Percentiles rank a stretch among this genome's conserved stretches.
phyloP scores from a whole-genome alignment of 2,113 vertebrate genomes.

The Sander vitreus region DNA sequence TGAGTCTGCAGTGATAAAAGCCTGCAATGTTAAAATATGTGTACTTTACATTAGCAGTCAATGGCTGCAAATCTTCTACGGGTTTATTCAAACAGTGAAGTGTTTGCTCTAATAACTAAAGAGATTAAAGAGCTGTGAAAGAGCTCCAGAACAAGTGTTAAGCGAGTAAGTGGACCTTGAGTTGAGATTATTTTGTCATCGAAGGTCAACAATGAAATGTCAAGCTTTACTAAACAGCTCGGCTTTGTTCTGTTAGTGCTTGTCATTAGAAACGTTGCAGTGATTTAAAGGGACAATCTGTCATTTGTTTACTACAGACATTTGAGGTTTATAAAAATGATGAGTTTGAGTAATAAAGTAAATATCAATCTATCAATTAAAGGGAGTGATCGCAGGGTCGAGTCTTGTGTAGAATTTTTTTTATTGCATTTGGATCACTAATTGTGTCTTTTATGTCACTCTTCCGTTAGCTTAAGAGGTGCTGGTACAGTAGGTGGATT shows the following conservation, averaged over 20 bases:
- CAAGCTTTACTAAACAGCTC: neutral
- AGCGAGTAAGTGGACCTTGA: neutral
- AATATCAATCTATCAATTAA: neutral
- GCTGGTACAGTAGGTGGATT: too few species aligned
- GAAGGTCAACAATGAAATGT: neutral
- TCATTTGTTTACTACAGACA: neutral
- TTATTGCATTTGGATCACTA: neutral
- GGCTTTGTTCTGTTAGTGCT: neutral
- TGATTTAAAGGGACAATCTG: neutral
- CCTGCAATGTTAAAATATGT: slow-evolving; percentile 22
- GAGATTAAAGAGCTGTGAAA: slow-evolving; percentile 9
- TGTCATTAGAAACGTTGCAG: neutral
- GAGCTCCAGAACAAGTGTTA: neutral
- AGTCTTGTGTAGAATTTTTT: neutral
- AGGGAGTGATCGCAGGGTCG: neutral
- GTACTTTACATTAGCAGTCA: slow-evolving; percentile 27
- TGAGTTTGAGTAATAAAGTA: neutral
- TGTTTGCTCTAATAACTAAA: slow-evolving; percentile 39
- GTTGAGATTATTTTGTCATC: neutral
- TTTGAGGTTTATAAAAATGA: neutral
- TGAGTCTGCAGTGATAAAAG: neutral
- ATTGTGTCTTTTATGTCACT: neutral
- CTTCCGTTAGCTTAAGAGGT: too few species aligned
- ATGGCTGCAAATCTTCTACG: neutral
- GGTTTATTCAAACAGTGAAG: slow-evolving; percentile 31